These are phyloP conservation scores for Mechanitis mazaeus DNA, from an alignment of 2,888 invertebrate genomes.

Conservation along the genomic window DNA sequence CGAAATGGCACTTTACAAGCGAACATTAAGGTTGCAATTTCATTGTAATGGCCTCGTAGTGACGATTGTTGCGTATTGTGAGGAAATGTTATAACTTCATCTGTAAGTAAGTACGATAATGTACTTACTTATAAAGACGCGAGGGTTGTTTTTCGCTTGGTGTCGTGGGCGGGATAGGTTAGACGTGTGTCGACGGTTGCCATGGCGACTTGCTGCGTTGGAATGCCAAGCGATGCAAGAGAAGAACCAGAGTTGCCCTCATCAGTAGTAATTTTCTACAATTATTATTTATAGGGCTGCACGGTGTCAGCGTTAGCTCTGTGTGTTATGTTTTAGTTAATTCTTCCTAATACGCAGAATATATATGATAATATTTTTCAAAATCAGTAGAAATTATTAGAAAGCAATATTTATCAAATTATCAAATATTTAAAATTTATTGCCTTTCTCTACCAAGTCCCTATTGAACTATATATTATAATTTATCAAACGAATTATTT, in stretches of 20 bases:
- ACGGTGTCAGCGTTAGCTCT: background rate
- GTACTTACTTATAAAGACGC: conserved; percentile 46
- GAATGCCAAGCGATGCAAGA: conserved; percentile 53
- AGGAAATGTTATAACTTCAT: conserved; percentile 74
- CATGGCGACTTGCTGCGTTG: conserved; percentile 75
- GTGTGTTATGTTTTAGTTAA: no score
- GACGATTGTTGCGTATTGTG: conserved; percentile 63
- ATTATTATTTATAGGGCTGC: conserved; percentile 39
- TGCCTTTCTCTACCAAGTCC: no score
- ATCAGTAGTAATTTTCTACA: conserved; percentile 56
- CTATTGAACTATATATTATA: no score
- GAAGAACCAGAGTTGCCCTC: conserved; percentile 54
- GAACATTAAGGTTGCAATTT: conserved; percentile 72
- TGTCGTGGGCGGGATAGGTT: conserved; percentile 44
- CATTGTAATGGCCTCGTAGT: conserved; percentile 67
- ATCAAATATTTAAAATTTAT: no score
- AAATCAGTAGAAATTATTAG: no score
- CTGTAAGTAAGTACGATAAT: conserved; percentile 52
- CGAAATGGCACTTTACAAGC: conserved; percentile 65
- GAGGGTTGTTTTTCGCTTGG: conserved; percentile 63
- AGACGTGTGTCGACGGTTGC: conserved; percentile 63
- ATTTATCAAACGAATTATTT: no score
- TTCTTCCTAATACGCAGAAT: no score
- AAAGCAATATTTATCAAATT: no score
- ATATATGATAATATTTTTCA: no score